These are phyloP conservation scores for Zaprionus nigranus DNA, from an alignment of 1,140 invertebrate species.

Conservation along the genomic window DNA sequence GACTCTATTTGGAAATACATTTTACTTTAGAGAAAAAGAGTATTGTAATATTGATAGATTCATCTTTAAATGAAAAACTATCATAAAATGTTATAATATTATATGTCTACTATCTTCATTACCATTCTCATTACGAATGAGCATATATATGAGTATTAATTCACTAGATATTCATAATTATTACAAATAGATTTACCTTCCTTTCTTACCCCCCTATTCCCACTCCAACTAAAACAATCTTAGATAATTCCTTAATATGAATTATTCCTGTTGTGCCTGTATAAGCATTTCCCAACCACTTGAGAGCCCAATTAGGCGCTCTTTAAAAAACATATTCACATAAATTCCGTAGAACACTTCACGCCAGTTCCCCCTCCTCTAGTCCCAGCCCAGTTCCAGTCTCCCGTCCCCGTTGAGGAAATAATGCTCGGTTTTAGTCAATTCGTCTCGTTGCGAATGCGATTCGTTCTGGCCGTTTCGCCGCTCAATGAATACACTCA, in stretches of 20 bases:
- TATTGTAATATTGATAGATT: background rate
- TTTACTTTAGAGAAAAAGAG: background rate
- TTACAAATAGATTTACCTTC: too few relatives aligned
- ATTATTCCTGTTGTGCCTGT: background rate
- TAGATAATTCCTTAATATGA: background rate
- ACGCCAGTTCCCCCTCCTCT: background rate
- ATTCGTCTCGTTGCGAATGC: conserved; percentile 12
- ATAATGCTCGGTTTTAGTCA: conserved; percentile 1
- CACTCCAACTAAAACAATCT: background rate
- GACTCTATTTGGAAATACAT: background rate
- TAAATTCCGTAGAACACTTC: conserved; percentile 1
- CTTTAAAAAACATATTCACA: conserved; percentile 10
- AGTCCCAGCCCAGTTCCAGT: too few relatives aligned
- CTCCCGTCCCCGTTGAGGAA: background rate
- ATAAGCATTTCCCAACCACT: background rate
- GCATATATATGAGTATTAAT: too few relatives aligned
- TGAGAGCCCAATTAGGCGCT: background rate
- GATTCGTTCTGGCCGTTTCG: conserved; percentile 11
- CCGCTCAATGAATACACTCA: conserved; percentile 10
- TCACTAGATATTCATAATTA: too few relatives aligned
- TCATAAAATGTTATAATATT: too few relatives aligned
- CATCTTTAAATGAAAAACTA: background rate
- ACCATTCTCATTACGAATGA: too few relatives aligned
- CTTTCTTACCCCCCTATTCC: background rate
- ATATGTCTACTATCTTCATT: too few relatives aligned